Base-by-base conservation (phyloP, 2,797 vertebrate genomes). In the Macropodus opercularis region DNA sequence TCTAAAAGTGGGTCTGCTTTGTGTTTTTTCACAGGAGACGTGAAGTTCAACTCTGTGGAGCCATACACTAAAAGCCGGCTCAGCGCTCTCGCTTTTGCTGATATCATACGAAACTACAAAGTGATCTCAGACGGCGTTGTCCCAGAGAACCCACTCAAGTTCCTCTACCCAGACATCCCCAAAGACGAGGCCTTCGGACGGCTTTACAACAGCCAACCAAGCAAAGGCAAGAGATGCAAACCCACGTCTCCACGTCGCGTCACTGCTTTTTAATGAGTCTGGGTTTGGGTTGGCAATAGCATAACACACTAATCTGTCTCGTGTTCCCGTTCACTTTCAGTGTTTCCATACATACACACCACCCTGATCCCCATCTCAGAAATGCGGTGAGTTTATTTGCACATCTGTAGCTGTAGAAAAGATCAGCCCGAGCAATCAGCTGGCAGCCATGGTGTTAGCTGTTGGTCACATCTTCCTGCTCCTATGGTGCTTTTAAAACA, bases 51-150 rank as follows among this genome's bases (percentile, higher is more conserved):
- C 80, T 99, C 97, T 0, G 96, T 99, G 79, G 97, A 98, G n/a
- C 97, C 97, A 3, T 98, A 98, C 80, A 98, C 95, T 56, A 99
- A 99, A 85, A 95, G 87, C 51, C 93, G 95, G 0, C 90, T 99
- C 11, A 95, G 87, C 1, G 96, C 97, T 1, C 91, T 99, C 55
- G 94, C 96, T 0, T 96, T 99, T 1, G 94, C 96, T 0, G 95
- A 99, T 83, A 98, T 99, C 60, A 94, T 99, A 59, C 91, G 96
- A 0, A 94, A 98, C 81, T 98, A 99, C 90, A 99, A 99, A 86
- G 95, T 99, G 8, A 98, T 98, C 57, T 93, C 95, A 69, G 94
- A 95, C 2, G 95, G 96, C 35, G 95, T 96, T 2, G 92, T 96
- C 50, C 94, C 96, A 0, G 95, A 97, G 85, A 98, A 97, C 87